phyloP scores from a whole-genome alignment of 2,888 invertebrate species.

The Apodemia hepburni region DNA sequence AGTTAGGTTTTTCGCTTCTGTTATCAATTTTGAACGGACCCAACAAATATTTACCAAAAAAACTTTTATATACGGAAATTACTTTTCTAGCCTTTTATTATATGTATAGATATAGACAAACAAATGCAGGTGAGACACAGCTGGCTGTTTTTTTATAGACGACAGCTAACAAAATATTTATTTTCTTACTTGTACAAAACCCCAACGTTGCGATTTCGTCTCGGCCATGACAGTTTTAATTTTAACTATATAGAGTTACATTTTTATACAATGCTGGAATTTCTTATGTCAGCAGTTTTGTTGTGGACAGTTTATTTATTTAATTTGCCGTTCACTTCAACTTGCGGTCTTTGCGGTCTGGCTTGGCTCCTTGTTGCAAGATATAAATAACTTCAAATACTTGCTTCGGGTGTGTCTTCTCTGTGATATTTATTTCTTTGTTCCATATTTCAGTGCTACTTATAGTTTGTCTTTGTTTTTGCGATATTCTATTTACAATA shows the following conservation, averaged over 20 bases:
- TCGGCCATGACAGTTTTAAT: background rate
- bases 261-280: slow-evolving; percentile 29
- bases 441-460: background rate
- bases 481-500: background rate
- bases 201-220: background rate
- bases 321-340: slow-evolving; percentile 54
- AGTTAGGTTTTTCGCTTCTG: too few species aligned
- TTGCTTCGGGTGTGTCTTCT: slow-evolving; percentile 19
- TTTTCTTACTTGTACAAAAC: background rate
- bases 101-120: too few species aligned
- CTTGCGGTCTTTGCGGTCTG: slow-evolving; percentile 44
- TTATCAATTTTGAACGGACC: too few species aligned
- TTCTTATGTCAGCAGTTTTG: slow-evolving; percentile 24
- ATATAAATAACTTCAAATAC: slow-evolving; percentile 38
- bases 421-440: slow-evolving; percentile 21
- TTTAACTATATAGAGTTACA: background rate
- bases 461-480: background rate
- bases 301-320: slow-evolving; percentile 52
- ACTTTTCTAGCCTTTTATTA: too few species aligned
- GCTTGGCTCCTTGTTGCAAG: slow-evolving; percentile 40
- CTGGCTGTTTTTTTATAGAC: too few species aligned
- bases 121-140: too few species aligned
- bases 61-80: too few species aligned
- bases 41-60: too few species aligned
- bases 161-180: too few species aligned